phyloP scores from a whole-genome alignment of 2,888 invertebrate genomes.

The Troides aeacus region DNA sequence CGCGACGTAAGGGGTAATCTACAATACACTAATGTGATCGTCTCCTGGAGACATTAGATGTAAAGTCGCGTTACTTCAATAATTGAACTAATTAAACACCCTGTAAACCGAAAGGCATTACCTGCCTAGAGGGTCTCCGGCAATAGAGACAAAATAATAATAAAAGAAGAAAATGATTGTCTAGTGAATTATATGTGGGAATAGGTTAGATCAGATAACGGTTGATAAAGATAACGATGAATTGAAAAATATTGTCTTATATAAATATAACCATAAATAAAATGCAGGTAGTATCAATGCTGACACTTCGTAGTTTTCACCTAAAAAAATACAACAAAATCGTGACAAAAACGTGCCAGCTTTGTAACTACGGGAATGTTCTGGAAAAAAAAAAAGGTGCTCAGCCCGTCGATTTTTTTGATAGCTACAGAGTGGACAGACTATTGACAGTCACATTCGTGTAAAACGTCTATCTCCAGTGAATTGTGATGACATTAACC shows the following conservation, averaged over 20 bases:
- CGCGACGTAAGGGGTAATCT: too few relatives aligned
- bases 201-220: too few relatives aligned
- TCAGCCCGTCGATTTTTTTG: slow-evolving; percentile 14
- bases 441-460: slow-evolving; percentile 11
- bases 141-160: too few relatives aligned
- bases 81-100: too few relatives aligned
- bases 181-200: too few relatives aligned
- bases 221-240: too few relatives aligned
- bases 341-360: slow-evolving; percentile 13
- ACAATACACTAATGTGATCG: too few relatives aligned
- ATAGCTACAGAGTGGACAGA: slow-evolving; percentile 4
- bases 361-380: slow-evolving; percentile 1
- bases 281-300: background rate
- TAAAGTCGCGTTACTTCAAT: too few relatives aligned
- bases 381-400: slow-evolving; percentile 11
- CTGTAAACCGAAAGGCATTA: too few relatives aligned
- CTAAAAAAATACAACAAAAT: background rate
- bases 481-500: background rate
- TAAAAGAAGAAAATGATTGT: too few relatives aligned
- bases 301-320: slow-evolving; percentile 4
- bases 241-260: background rate
- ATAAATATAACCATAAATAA: background rate
- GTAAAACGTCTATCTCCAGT: background rate
- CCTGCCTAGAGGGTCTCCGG: too few relatives aligned
- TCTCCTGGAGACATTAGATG: too few relatives aligned